Percentiles rank a stretch among this genome's conserved stretches.
These are phyloP conservation scores for Pantherophis guttatus DNA, from an alignment of 2,113 vertebrate genomes.

Conservation along the genomic window DNA sequence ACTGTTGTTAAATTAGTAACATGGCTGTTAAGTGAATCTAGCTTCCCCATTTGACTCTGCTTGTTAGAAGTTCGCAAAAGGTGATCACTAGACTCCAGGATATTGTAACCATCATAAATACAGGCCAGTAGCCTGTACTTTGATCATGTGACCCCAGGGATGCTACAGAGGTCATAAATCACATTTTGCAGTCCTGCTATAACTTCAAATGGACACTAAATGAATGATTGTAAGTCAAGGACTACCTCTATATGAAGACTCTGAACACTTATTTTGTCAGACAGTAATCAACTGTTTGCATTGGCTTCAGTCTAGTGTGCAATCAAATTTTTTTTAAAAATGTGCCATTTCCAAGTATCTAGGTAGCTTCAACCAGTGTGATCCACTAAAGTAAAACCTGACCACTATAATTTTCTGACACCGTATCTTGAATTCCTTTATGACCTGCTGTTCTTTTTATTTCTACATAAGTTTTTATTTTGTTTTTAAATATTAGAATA, in stretches of 20 bases:
- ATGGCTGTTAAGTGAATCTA: not conserved
- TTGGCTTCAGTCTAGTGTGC: not conserved
- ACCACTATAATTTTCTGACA: not conserved
- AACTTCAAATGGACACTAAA: not conserved
- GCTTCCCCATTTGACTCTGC: not conserved
- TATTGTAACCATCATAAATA: not conserved
- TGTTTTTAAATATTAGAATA: not conserved
- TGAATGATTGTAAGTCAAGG: not conserved
- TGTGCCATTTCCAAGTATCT: not conserved
- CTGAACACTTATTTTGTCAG: not conserved
- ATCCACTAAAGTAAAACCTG: not conserved
- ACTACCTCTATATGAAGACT: not conserved
- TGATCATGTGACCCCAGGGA: not conserved
- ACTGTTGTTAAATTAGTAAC: not conserved
- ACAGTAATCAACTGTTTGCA: not conserved
- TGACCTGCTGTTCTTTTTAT: not conserved
- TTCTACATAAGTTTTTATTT: not conserved
- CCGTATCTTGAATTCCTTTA: not conserved
- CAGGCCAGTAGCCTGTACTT: not conserved
- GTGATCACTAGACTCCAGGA: not conserved
- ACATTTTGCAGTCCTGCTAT: not conserved
- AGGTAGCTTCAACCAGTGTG: not conserved
- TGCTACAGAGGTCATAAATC: not conserved
- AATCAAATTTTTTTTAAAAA: not conserved
- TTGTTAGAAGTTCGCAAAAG: not conserved